These are phyloP conservation scores for Pseudomyrmex dendroicus DNA, from an alignment of 1,140 invertebrate genomes.

Conservation along the genomic window DNA sequence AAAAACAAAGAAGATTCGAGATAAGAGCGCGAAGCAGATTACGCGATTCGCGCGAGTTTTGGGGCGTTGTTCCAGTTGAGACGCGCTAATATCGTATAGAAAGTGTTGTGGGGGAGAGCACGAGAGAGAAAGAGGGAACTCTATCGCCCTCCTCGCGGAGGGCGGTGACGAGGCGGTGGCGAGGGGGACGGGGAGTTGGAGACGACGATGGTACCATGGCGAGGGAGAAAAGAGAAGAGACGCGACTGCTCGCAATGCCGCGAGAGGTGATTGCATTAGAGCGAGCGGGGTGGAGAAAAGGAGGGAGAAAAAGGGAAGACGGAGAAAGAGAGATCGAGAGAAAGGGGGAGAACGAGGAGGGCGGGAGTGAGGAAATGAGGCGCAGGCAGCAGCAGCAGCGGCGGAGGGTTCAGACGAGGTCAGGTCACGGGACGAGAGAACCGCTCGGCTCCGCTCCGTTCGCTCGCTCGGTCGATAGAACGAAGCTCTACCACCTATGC, in stretches of 20 bases:
- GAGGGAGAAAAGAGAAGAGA: slow-evolving; percentile 54
- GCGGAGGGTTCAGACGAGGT: slow-evolving; percentile 83
- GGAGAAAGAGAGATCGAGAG: slow-evolving; percentile 9
- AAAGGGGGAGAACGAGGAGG: slow-evolving; percentile 35
- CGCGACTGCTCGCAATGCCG: slow-evolving; percentile 55
- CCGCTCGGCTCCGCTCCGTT: background rate
- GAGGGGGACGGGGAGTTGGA: background rate
- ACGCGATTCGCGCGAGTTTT: slow-evolving; percentile 56
- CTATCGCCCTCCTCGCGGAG: slow-evolving; percentile 3
- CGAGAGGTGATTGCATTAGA: slow-evolving; percentile 78
- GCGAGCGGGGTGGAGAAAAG: slow-evolving; percentile 61
- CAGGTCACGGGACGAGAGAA: slow-evolving; percentile 83
- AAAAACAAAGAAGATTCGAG: background rate
- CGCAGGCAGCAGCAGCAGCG: slow-evolving; percentile 74
- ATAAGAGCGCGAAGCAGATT: slow-evolving; percentile 33
- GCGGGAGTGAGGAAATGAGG: slow-evolving; percentile 37
- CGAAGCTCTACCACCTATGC: slow-evolving; percentile 69
- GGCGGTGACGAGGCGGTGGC: slow-evolving; percentile 23
- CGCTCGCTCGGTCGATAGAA: slow-evolving; percentile 79
- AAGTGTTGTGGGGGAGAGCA: slow-evolving; percentile 39
- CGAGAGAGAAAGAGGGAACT: slow-evolving; percentile 10
- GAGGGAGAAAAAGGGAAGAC: background rate
- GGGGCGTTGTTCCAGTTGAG: slow-evolving; percentile 73
- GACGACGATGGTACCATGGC: background rate
- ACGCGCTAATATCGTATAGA: slow-evolving; percentile 65